Percentiles rank a stretch among this genome's conserved stretches.
Conservation (phyloP, 2,113 vertebrate genomes). For the Falco punctatus region DNA sequence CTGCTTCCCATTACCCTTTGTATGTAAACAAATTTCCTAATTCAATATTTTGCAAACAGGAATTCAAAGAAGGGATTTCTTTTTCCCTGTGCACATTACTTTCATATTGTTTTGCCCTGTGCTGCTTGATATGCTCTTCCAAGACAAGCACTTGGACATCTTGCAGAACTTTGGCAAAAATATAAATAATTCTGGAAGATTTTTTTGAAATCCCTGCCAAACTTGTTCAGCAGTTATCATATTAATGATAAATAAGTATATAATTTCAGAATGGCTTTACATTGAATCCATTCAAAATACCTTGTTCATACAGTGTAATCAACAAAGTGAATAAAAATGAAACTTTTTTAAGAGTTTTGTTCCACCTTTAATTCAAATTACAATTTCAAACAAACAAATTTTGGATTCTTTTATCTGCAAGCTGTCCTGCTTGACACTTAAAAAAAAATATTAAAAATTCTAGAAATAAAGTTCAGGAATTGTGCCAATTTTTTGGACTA, state of each 20-base stretch:
- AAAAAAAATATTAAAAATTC: background rate
- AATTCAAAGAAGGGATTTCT: background rate
- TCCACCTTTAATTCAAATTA: background rate
- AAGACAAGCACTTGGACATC: background rate
- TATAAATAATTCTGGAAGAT: background rate
- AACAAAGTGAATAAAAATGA: background rate
- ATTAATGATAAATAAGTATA: background rate
- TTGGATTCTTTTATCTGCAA: background rate
- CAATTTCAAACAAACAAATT: background rate
- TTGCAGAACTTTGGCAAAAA: background rate
- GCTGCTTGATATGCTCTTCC: background rate
- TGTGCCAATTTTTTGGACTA: background rate
- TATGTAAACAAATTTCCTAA: background rate
- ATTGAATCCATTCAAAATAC: background rate
- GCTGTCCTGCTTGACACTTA: background rate
- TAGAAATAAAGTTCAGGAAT: background rate
- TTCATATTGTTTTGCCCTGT: background rate
- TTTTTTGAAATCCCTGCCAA: conserved; percentile 1
- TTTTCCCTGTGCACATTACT: background rate
- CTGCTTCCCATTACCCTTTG: background rate
- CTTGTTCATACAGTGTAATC: background rate
- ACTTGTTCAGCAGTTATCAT: background rate
- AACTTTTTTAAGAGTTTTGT: background rate
- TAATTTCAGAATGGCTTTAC: background rate
- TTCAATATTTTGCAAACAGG: background rate